Conservation (phyloP, 2,797 vertebrate genomes). For the Clarias platycephalus region DNA sequence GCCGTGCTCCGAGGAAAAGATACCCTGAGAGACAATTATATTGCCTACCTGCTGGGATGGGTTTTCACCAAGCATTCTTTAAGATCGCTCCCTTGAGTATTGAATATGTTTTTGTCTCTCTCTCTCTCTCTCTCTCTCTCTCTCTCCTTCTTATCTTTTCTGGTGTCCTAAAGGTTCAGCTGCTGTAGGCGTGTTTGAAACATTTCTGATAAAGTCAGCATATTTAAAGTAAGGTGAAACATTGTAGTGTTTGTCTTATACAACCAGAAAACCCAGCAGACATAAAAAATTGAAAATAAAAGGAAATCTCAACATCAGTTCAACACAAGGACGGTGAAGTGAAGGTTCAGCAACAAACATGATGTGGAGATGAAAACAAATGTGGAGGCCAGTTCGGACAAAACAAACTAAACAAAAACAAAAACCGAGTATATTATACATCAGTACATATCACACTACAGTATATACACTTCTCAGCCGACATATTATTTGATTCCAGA, state of each 20-base stretch:
- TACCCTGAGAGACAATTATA: slow-evolving; percentile 37
- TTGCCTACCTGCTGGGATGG: slow-evolving; percentile 28
- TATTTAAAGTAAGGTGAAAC: slow-evolving; percentile 37
- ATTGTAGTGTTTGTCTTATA: slow-evolving; percentile 16
- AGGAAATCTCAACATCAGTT: slow-evolving; percentile 17
- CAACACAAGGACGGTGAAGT: slow-evolving; percentile 26
- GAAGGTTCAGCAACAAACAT: slow-evolving; percentile 23
- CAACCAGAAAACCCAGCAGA: slow-evolving; percentile 3
- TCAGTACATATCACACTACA: not conserved
- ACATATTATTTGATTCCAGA: not conserved
- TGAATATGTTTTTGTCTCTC: not conserved
- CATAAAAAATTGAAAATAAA: slow-evolving; percentile 7
- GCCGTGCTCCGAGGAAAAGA: slow-evolving; percentile 17
- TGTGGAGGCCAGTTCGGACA: not conserved
- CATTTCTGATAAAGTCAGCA: slow-evolving; percentile 19
- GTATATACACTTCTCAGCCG: not conserved
- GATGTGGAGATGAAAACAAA: slow-evolving; percentile 18
- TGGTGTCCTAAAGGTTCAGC: slow-evolving; percentile 7
- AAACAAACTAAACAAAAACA: slow-evolving; percentile 1
- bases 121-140: not conserved
- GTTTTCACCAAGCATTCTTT: slow-evolving; percentile 14
- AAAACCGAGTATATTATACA: too few relatives aligned
- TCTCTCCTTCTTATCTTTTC: not conserved
- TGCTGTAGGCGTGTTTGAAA: slow-evolving; percentile 32
- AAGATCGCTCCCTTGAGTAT: slow-evolving; percentile 2